Evolutionary conservation across 2,797 vertebrate species (phyloP).

Genomic region (Lepus townsendii): DNA sequence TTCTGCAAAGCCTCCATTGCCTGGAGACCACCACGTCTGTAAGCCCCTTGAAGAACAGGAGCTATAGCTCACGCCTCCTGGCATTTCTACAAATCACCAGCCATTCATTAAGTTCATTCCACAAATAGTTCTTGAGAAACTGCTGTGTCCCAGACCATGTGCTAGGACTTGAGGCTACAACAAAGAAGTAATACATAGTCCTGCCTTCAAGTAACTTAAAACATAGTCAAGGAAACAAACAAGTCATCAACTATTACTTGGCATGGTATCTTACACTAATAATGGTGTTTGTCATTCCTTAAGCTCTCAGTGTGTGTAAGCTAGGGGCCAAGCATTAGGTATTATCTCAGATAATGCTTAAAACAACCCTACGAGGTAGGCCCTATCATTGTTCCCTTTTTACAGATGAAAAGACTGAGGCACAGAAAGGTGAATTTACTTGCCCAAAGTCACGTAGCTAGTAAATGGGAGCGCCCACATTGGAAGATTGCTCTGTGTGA

Average conservation of each 20-base stretch:
- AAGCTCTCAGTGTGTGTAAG: neutral
- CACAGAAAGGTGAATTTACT: slow-evolving; percentile 30
- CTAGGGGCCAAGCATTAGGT: neutral
- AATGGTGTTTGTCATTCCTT: slow-evolving; percentile 4
- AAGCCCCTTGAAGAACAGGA: neutral
- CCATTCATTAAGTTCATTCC: slow-evolving; percentile 17
- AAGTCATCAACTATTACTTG: neutral
- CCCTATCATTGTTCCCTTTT: neutral
- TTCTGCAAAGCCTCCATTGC: neutral
- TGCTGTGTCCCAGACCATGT: neutral
- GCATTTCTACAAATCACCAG: slow-evolving; percentile 16
- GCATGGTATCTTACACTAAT: neutral
- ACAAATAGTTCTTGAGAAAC: slow-evolving; percentile 39
- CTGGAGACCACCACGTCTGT: neutral
- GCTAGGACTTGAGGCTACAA: neutral
- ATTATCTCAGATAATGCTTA: slow-evolving; percentile 31
- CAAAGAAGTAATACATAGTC: neutral
- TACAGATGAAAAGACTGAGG: slow-evolving; percentile 50
- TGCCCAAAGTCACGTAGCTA: neutral
- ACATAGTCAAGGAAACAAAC: neutral
- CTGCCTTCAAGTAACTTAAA: slow-evolving; percentile 1
- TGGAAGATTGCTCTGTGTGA: slow-evolving; percentile 25
- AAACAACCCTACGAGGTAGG: neutral
- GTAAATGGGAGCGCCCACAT: neutral
- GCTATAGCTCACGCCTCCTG: neutral